These are phyloP conservation scores for Labroides dimidiatus DNA, from an alignment of 2,797 vertebrate species.

Conservation along the genomic window DNA sequence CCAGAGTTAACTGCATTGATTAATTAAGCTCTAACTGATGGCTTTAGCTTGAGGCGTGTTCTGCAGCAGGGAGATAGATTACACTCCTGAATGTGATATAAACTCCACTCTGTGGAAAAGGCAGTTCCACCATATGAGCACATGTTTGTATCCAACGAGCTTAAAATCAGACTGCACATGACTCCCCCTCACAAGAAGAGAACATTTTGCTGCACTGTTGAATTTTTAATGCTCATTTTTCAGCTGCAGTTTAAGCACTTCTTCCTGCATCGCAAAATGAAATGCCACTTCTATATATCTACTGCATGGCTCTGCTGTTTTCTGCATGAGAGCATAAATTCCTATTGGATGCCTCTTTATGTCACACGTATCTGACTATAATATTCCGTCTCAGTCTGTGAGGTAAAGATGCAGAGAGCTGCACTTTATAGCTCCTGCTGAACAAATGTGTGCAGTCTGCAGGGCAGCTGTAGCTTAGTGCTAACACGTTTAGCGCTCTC, in stretches of 20 bases:
- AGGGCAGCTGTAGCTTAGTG: slow-evolving; percentile 3
- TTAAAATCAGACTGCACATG: slow-evolving; percentile 22
- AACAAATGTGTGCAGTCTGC: slow-evolving; percentile 21
- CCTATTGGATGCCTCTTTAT: background rate
- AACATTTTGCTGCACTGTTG: slow-evolving; percentile 6
- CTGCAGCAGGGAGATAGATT: slow-evolving; percentile 6
- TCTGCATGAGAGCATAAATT: slow-evolving; percentile 16
- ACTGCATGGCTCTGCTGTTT: background rate
- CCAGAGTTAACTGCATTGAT: slow-evolving; percentile 16
- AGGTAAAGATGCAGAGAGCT: slow-evolving; percentile 6
- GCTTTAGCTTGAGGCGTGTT: slow-evolving; percentile 24
- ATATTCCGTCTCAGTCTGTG: background rate
- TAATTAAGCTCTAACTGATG: slow-evolving; percentile 35
- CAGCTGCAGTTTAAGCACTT: slow-evolving; percentile 27
- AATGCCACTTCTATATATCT: slow-evolving; percentile 1
- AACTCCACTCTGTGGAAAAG: slow-evolving; percentile 7
- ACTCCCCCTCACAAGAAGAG: slow-evolving; percentile 24
- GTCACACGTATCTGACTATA: background rate
- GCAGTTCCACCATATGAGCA: background rate
- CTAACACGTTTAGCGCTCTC: slow-evolving; percentile 15
- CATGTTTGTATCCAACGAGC: slow-evolving; percentile 16
- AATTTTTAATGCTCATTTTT: slow-evolving; percentile 33
- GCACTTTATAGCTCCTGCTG: background rate
- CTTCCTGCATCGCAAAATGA: slow-evolving; percentile 18
- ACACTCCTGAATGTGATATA: slow-evolving; percentile 1